phyloP scores from a whole-genome alignment of 2,113 vertebrate species.

The Lipotes vexillifer region DNA sequence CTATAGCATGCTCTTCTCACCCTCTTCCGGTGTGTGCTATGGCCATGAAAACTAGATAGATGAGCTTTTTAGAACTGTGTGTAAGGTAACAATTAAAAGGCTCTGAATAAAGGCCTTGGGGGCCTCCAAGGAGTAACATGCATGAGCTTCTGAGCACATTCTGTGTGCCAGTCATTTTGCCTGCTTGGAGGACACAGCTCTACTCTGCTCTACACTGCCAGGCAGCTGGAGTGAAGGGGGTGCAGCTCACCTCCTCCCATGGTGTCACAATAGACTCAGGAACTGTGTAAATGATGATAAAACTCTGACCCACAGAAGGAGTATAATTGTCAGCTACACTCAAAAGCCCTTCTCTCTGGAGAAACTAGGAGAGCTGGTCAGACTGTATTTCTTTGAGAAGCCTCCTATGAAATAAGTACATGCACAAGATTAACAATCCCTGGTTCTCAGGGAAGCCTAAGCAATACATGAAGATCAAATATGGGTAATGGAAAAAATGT shows the following conservation, averaged over 20 bases:
- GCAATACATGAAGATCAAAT: not conserved
- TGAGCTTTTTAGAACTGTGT: not conserved
- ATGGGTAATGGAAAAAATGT: not conserved
- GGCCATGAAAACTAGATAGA: not conserved
- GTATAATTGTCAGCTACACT: not conserved
- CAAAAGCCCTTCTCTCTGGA: not conserved
- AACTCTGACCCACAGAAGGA: not conserved
- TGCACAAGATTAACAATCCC: not conserved
- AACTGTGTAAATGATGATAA: not conserved
- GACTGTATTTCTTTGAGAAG: not conserved
- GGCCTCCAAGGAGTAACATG: rapidly evolving
- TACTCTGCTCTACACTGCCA: rapidly evolving
- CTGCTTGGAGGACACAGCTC: too few species aligned
- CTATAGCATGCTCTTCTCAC: not conserved
- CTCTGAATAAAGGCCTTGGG: not conserved
- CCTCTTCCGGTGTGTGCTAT: not conserved
- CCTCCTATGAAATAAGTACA: not conserved
- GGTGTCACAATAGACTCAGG: not conserved
- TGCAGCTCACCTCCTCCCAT: too few species aligned
- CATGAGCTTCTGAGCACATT: not conserved
- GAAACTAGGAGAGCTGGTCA: not conserved
- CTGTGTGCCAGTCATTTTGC: not conserved
- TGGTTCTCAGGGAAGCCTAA: not conserved
- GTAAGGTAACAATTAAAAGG: not conserved
- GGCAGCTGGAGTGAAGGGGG: not conserved